Percentiles rank a stretch among this genome's conserved stretches.
Conservation (phyloP, 1,140 invertebrate species). For the Rhyzopertha dominica region DNA sequence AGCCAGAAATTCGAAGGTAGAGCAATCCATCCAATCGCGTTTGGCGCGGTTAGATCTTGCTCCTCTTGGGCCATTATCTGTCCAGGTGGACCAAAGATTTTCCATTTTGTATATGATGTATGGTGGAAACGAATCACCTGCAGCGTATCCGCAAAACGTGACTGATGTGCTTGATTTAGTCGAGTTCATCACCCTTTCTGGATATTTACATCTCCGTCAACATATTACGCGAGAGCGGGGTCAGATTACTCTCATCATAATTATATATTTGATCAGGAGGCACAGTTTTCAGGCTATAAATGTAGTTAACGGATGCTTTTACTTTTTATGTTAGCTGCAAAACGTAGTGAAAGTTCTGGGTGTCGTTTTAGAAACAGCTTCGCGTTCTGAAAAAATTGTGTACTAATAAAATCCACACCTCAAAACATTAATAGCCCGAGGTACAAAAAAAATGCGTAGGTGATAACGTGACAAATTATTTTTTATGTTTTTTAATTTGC, state of each 20-base stretch:
- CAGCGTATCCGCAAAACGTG: conserved; percentile 3
- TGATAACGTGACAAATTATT: no score
- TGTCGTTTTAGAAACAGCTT: no score
- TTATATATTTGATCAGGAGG: conserved; percentile 38
- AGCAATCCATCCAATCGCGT: conserved; percentile 5
- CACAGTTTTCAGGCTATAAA: no score
- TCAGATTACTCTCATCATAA: conserved; percentile 45
- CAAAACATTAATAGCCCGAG: no score
- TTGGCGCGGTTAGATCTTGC: conserved; percentile 6
- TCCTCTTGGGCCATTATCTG: conserved; percentile 30
- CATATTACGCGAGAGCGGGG: conserved; percentile 29
- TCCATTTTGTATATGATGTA: conserved; percentile 43
- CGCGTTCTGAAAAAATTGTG: no score
- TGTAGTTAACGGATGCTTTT: no score
- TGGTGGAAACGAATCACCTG: conserved; percentile 24
- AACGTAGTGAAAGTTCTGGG: no score
- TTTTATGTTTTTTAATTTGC: no score
- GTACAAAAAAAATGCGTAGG: no score
- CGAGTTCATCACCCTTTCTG: conserved; percentile 33
- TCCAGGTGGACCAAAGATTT: conserved; percentile 38
- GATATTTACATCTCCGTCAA: conserved; percentile 39
- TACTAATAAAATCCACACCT: no score
- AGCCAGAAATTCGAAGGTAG: conserved; percentile 1
- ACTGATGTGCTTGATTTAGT: conserved; percentile 25
- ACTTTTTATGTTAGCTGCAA: no score